Evolutionary conservation across 1,140 invertebrate species (phyloP).

Genomic region (Drosophila sturtevanti): DNA sequence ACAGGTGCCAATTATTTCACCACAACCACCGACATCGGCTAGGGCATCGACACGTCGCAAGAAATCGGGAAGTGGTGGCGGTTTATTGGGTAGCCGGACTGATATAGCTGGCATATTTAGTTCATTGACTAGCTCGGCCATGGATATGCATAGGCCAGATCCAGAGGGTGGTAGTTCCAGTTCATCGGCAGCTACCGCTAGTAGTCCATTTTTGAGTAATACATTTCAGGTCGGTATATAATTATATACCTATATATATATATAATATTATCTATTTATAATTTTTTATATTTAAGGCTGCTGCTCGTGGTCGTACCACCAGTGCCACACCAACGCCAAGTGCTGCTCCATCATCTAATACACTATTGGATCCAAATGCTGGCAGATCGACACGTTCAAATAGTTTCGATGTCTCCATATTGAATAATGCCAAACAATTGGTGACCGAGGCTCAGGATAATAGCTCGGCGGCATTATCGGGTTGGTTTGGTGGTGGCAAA

Average conservation of each 20-base stretch:
- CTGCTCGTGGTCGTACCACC: conserved; percentile 74
- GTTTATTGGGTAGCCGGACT: conserved; percentile 89
- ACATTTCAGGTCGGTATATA: conserved; percentile 34
- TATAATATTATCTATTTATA: no score
- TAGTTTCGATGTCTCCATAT: conserved; percentile 90
- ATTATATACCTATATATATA: no score
- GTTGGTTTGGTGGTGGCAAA: conserved; percentile 90
- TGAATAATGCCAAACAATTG: conserved; percentile 84
- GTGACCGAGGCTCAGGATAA: conserved; percentile 82
- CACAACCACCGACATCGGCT: conserved; percentile 69
- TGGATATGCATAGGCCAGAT: conserved; percentile 88
- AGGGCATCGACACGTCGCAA: conserved; percentile 77
- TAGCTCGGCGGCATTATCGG: conserved; percentile 84
- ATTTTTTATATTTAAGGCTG: conserved; percentile 53
- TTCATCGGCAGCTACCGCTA: conserved; percentile 54
- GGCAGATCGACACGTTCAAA: conserved; percentile 87
- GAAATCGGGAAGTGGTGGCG: conserved; percentile 80
- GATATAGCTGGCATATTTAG: conserved; percentile 89
- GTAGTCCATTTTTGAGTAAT: conserved; percentile 53
- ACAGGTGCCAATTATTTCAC: conserved; percentile 70
- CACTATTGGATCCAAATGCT: conserved; percentile 73
- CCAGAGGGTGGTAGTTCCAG: conserved; percentile 69
- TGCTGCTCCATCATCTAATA: conserved; percentile 45
- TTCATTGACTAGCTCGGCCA: conserved; percentile 87
- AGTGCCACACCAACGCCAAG: conserved; percentile 65